These are phyloP conservation scores for Psittacula cyanocephala DNA, from an alignment of 2,113 vertebrate species.

Conservation along the genomic window DNA sequence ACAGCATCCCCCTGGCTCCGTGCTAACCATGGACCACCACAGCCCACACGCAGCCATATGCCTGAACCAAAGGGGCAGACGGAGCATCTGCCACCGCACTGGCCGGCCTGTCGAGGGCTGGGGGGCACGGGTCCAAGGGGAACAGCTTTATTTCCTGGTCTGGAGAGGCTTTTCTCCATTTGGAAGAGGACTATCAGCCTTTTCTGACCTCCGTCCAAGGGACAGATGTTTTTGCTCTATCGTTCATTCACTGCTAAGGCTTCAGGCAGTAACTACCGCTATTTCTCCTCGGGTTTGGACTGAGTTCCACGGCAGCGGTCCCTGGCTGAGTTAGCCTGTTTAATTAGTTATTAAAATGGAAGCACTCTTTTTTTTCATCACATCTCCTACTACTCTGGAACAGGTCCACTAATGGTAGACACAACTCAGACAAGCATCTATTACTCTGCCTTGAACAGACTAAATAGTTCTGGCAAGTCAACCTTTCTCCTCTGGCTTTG, in stretches of 20 bases:
- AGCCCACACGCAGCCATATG: not conserved
- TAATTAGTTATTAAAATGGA: constrained; percentile 59
- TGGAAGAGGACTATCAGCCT: constrained; percentile 15
- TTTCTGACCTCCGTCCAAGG: constrained; percentile 36
- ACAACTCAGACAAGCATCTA: constrained; percentile 1
- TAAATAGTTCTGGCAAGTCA: constrained; percentile 19
- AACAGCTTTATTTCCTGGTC: not conserved
- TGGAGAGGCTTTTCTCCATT: not conserved
- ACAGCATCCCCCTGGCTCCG: not conserved
- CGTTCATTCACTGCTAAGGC: not conserved
- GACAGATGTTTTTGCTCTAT: constrained; percentile 35
- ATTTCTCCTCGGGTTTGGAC: constrained; percentile 4
- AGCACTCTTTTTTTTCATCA: not conserved
- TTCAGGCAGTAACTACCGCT: not conserved
- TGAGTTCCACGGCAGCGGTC: not conserved
- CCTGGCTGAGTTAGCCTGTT: constrained; percentile 17
- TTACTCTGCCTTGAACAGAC: not conserved
- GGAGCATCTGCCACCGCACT: not conserved
- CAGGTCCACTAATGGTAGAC: constrained; percentile 33
- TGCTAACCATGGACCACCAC: rapidly evolving
- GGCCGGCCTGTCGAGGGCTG: not conserved
- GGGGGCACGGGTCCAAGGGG: not conserved
- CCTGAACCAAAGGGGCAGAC: not conserved
- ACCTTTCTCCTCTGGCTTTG: not conserved
- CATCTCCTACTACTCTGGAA: constrained; percentile 32